phyloP scores from a whole-genome alignment of 2,113 vertebrate genomes.

The Beaufortia kweichowensis region DNA sequence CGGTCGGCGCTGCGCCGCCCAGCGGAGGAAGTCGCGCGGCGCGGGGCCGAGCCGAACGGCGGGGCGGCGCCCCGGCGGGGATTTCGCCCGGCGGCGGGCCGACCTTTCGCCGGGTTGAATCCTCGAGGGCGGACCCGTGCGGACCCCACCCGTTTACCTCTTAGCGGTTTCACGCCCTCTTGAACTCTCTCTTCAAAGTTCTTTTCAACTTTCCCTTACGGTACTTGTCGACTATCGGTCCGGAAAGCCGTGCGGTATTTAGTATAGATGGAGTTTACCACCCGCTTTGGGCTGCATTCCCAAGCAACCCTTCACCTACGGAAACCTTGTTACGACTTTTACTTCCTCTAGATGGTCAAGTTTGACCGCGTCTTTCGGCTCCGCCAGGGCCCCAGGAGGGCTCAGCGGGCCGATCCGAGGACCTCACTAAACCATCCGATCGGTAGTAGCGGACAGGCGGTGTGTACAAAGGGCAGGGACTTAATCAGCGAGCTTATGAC shows the following conservation, averaged over 20 bases:
- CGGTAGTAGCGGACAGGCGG: conserved; percentile 53
- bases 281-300: conserved; percentile 49
- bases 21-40: no score
- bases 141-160: conserved; percentile 57
- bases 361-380: conserved; percentile 53
- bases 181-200: conserved; percentile 49
- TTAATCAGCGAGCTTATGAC: conserved; percentile 52
- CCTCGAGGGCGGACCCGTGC: conserved; percentile 28
- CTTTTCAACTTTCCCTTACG: conserved; percentile 45
- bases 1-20: no score
- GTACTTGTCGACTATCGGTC: conserved; percentile 29
- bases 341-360: conserved; percentile 58
- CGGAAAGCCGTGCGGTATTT: conserved; percentile 31
- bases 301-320: conserved; percentile 60
- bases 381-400: conserved; percentile 27
- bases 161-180: conserved; percentile 55
- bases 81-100: background rate
- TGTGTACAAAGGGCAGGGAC: conserved; percentile 46
- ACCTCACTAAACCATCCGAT: conserved; percentile 55
- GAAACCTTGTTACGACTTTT: no score
- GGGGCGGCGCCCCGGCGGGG: background rate
- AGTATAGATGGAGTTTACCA: conserved; percentile 46
- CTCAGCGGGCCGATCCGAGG: conserved; percentile 38
- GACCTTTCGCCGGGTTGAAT: background rate
- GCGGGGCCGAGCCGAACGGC: conserved; percentile 10